phyloP scores from a whole-genome alignment of 2,888 invertebrate species.

The Cheiracanthium punctorium region DNA sequence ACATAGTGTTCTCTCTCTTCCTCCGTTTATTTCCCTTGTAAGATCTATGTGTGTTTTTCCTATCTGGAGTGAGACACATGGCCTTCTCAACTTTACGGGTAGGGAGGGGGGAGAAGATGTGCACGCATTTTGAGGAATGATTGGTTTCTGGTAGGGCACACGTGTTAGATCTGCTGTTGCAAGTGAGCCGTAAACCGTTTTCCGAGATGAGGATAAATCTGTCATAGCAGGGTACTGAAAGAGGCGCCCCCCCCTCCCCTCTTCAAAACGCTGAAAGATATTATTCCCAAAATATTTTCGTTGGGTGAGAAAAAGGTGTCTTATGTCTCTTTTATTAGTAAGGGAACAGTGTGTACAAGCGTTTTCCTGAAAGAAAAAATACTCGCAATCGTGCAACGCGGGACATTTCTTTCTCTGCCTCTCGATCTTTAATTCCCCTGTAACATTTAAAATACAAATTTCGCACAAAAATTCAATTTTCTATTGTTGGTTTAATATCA shows the following conservation, averaged over 20 bases:
- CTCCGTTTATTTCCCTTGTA: conserved; percentile 6
- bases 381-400: no score
- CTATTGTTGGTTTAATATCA: no score
- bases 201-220: conserved; percentile 42
- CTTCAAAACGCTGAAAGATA: conserved; percentile 35
- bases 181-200: conserved; percentile 48
- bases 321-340: background rate
- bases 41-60: no score
- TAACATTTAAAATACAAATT: no score
- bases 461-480: no score
- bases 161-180: conserved; percentile 47
- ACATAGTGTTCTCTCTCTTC: no score
- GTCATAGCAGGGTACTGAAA: background rate
- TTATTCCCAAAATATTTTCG: conserved; percentile 36
- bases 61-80: conserved; percentile 35
- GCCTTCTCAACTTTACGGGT: conserved; percentile 10
- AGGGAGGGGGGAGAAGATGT: background rate
- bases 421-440: no score
- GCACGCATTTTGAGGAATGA: conserved; percentile 7
- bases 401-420: no score
- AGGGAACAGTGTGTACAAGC: no score
- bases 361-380: no score
- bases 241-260: conserved; percentile 25
- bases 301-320: background rate
- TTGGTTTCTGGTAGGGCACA: conserved; percentile 23